Evolutionary conservation across 2,797 vertebrate genomes (phyloP).

Genomic region (Xenentodon cancila): DNA sequence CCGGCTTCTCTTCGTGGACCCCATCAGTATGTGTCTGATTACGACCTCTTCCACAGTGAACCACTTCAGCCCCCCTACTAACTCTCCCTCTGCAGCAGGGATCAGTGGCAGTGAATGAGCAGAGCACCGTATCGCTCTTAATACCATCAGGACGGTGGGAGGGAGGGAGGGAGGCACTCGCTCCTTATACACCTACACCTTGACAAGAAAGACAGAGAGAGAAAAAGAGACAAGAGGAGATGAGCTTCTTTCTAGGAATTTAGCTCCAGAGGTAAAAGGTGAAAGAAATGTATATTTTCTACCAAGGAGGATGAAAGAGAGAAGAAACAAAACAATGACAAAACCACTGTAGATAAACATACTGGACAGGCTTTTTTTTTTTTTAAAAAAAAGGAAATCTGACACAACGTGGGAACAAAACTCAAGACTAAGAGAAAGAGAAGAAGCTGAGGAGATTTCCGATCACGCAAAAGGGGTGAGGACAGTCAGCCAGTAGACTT

Average conservation of each 20-base stretch:
- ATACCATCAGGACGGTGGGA: slow-evolving; percentile 28
- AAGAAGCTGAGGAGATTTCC: slow-evolving; percentile 17
- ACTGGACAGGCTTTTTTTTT: too few relatives aligned
- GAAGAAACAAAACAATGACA: too few relatives aligned
- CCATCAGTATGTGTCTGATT: slow-evolving; percentile 43
- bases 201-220: neutral
- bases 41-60: slow-evolving; percentile 42
- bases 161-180: slow-evolving; percentile 28
- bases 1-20: neutral
- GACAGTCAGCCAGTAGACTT: slow-evolving; percentile 27
- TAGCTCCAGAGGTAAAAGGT: neutral
- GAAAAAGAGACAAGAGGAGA: neutral
- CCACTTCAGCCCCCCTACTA: slow-evolving; percentile 62
- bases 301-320: neutral
- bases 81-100: slow-evolving; percentile 56
- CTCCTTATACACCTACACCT: slow-evolving; percentile 15
- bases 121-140: slow-evolving; percentile 52
- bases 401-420: neutral
- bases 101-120: slow-evolving; percentile 80
- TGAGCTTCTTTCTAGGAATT: slow-evolving; percentile 14
- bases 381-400: slow-evolving; percentile 3
- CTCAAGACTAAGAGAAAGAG: slow-evolving; percentile 5
- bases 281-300: neutral
- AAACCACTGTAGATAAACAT: too few relatives aligned
- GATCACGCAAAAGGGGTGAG: slow-evolving; percentile 45